phyloP scores from a whole-genome alignment of 2,113 vertebrate genomes.

The Nothobranchius furzeri region DNA sequence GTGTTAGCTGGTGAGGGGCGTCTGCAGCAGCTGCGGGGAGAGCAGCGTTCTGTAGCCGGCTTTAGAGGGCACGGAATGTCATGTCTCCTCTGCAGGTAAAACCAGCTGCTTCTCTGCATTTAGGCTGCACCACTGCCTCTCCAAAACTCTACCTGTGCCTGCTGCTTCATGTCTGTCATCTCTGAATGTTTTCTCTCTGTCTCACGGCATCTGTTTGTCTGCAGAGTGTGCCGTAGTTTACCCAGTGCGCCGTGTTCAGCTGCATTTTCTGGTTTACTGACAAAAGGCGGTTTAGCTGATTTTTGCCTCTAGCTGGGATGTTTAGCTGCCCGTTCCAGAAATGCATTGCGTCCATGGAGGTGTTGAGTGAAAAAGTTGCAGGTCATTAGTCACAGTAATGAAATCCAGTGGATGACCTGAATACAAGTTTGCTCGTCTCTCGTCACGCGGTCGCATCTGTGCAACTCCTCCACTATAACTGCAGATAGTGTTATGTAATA shows the following conservation, averaged over 20 bases:
- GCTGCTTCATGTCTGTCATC: constrained; percentile 24
- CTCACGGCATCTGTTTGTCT: constrained; percentile 28
- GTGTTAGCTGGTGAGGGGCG: constrained; percentile 49
- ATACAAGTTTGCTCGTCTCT: constrained; percentile 30
- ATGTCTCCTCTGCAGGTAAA: constrained; percentile 83
- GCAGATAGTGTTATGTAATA: constrained; percentile 60
- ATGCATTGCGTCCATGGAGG: not conserved
- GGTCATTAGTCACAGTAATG: not conserved
- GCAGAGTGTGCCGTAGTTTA: constrained; percentile 43
- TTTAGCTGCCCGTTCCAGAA: constrained; percentile 22
- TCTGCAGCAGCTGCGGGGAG: constrained; percentile 71
- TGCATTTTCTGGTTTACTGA: constrained; percentile 32
- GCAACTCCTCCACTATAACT: constrained; percentile 29
- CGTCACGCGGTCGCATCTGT: constrained; percentile 10
- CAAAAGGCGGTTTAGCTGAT: constrained; percentile 33
- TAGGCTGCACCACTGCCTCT: constrained; percentile 31
- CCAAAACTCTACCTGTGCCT: constrained; percentile 20
- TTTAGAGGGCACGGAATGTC: constrained; percentile 81
- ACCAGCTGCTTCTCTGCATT: constrained; percentile 52
- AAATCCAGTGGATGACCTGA: not conserved
- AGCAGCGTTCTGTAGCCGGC: constrained; percentile 73
- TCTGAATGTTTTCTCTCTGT: not conserved
- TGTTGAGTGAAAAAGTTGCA: not conserved
- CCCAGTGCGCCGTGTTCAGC: constrained; percentile 36
- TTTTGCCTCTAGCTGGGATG: constrained; percentile 18